Percentiles rank a stretch among this genome's conserved stretches.
These are phyloP conservation scores for Petrosia ficiformis DNA, from an alignment of 37 sponge, comb jelly and placozoan genomes.

Conservation along the genomic window DNA sequence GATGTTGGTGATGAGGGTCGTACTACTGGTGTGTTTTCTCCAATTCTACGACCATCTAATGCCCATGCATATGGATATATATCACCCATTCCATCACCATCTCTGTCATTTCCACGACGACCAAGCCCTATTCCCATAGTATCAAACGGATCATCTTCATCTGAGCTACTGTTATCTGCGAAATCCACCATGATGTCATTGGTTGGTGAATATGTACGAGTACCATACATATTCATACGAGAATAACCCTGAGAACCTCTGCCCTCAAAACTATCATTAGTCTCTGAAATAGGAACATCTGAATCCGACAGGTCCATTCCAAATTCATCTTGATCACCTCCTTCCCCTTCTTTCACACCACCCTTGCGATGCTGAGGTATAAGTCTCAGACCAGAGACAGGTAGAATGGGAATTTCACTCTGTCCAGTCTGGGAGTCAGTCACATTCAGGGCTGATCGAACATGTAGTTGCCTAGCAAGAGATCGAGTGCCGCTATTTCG, in stretches of 20 bases:
- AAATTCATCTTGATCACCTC: not conserved
- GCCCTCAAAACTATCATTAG: conserved; percentile 8
- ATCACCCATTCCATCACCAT: conserved; percentile 8
- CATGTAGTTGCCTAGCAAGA: conserved; percentile 30
- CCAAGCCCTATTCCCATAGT: not conserved
- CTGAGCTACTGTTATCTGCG: not conserved
- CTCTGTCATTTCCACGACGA: not conserved
- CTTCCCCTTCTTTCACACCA: not conserved
- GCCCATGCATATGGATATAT: conserved; percentile 85
- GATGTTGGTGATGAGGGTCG: not conserved
- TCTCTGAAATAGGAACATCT: not conserved
- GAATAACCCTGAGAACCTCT: not conserved
- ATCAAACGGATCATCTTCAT: conserved; percentile 13
- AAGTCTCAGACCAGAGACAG: not conserved
- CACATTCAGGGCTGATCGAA: conserved; percentile 15
- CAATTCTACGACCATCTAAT: conserved; percentile 74
- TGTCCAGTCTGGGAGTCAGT: not conserved
- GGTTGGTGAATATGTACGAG: not conserved
- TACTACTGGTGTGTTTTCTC: conserved; percentile 38
- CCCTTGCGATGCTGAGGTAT: not conserved
- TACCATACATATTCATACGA: not conserved
- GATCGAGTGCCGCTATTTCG: not conserved
- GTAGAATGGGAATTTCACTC: not conserved
- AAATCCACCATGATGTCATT: not conserved
- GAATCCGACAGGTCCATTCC: conserved; percentile 10